phyloP scores from a whole-genome alignment of 2,113 vertebrate genomes.

The Hippocampus abdominalis region DNA sequence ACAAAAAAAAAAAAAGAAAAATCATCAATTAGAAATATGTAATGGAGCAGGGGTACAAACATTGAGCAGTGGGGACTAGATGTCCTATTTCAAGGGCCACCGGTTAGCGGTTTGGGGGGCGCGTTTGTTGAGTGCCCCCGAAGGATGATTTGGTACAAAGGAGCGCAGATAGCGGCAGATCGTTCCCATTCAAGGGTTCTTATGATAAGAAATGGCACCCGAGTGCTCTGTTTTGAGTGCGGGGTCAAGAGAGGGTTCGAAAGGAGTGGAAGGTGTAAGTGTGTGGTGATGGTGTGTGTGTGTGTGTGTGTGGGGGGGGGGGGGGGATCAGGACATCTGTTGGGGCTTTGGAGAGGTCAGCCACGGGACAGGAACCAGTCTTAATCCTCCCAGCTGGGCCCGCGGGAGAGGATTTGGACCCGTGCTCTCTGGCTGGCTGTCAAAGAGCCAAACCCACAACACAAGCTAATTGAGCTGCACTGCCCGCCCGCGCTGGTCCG shows the following conservation, averaged over 20 bases:
- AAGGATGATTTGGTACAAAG: slow-evolving; percentile 12
- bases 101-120: background rate
- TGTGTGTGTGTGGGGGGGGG: slow-evolving; percentile 2
- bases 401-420: slow-evolving; percentile 61
- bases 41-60: too few species aligned
- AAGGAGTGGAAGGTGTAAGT: slow-evolving; percentile 12
- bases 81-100: too few species aligned
- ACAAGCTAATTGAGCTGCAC: slow-evolving; percentile 57
- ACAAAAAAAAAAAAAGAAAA: too few species aligned
- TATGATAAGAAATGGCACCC: slow-evolving; percentile 65
- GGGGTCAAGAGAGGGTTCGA: slow-evolving; percentile 55
- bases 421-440: slow-evolving; percentile 20
- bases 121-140: background rate
- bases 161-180: slow-evolving; percentile 31
- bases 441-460: slow-evolving; percentile 45
- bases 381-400: slow-evolving; percentile 70
- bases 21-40: too few species aligned
- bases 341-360: slow-evolving; percentile 73
- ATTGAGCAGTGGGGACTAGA: too few species aligned
- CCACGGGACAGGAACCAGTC: slow-evolving; percentile 69
- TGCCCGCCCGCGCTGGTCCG: slow-evolving; percentile 40
- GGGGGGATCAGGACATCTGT: slow-evolving; percentile 66
- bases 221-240: slow-evolving; percentile 64
- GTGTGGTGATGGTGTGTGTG: slow-evolving; percentile 4
- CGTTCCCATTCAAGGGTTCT: slow-evolving; percentile 33